Conservation (phyloP, 2,113 vertebrate species). For the Peromyscus leucopus region DNA sequence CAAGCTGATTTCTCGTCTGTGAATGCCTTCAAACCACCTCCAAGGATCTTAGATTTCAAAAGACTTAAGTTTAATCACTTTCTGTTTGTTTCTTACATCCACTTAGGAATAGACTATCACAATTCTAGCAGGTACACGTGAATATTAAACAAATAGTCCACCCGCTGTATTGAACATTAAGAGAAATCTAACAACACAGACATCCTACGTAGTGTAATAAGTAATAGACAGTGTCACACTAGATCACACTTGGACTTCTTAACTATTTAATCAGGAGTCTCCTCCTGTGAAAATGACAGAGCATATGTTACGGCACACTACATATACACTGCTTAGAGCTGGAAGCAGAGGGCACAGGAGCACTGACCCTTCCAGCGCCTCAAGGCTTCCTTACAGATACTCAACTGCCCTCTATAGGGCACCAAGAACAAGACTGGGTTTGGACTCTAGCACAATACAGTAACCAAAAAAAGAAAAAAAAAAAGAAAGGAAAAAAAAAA, state of each 20-base stretch:
- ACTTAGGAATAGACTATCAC: conserved; percentile 85
- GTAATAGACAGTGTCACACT: conserved; percentile 88
- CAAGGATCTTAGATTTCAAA: conserved; percentile 86
- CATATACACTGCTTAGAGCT: conserved; percentile 72
- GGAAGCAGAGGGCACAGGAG: conserved; percentile 61
- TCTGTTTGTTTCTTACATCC: conserved; percentile 82
- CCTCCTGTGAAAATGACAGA: conserved; percentile 79
- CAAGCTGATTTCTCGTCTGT: conserved; percentile 74
- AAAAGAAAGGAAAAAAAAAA: too few species aligned
- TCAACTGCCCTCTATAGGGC: background rate
- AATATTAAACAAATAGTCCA: conserved; percentile 85
- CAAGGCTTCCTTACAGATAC: conserved; percentile 61
- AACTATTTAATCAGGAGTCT: conserved; percentile 80
- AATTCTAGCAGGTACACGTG: conserved; percentile 84
- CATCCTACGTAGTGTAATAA: conserved; percentile 85
- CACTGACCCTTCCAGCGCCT: conserved; percentile 58
- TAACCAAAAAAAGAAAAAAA: background rate
- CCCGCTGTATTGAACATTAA: conserved; percentile 82
- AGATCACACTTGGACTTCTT: conserved; percentile 84
- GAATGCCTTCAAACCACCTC: conserved; percentile 79
- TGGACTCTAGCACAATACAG: background rate
- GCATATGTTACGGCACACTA: conserved; percentile 76
- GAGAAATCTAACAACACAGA: conserved; percentile 86
- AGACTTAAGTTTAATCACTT: conserved; percentile 84
- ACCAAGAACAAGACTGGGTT: conserved; percentile 35